phyloP scores from a whole-genome alignment of 2,113 vertebrate species.

The Corythaeola cristata region DNA sequence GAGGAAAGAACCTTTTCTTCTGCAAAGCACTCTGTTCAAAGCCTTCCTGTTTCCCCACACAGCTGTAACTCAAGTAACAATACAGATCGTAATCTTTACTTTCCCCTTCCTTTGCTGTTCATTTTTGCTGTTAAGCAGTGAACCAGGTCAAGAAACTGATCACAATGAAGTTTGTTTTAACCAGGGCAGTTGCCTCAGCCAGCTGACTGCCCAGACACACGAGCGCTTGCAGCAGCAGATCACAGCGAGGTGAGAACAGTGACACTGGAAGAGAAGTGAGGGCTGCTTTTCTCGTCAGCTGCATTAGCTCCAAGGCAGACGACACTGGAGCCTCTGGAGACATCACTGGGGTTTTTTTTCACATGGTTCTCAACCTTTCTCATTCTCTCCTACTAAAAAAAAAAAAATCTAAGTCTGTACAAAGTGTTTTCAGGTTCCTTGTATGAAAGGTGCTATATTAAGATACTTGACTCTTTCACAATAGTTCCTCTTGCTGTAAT shows the following conservation, averaged over 20 bases:
- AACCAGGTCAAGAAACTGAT: background rate
- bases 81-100: background rate
- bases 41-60: background rate
- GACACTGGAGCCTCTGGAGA: background rate
- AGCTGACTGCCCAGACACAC: background rate
- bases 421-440: background rate
- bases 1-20: constrained; percentile 6
- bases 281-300: background rate
- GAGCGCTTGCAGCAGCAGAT: background rate
- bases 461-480: constrained; percentile 26
- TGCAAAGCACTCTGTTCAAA: background rate
- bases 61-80: background rate
- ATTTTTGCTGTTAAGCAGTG: background rate
- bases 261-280: background rate
- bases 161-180: background rate
- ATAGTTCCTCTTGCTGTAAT: constrained; percentile 33
- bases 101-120: background rate
- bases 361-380: background rate
- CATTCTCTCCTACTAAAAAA: background rate
- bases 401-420: background rate
- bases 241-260: background rate
- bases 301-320: background rate
- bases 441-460: constrained; percentile 6
- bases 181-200: background rate
- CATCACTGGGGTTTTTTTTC: background rate